Evolutionary conservation across 2,888 invertebrate genomes (phyloP).

Genomic region (Ennomos fuscantarius): DNA sequence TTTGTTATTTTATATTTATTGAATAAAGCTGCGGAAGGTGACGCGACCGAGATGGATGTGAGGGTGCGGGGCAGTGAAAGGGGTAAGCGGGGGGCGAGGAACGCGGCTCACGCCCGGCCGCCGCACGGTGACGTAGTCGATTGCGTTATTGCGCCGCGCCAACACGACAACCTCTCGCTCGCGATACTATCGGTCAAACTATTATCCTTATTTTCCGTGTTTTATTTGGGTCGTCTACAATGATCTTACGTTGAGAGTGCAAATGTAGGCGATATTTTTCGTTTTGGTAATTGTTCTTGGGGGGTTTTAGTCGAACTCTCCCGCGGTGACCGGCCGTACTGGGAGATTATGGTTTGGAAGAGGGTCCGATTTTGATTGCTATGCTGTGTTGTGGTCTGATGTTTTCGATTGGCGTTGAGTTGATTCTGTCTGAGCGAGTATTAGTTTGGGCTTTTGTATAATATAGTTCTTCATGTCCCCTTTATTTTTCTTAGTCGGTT

Average conservation of each 20-base stretch:
- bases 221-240: too few species aligned
- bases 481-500: conserved; percentile 7
- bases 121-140: too few species aligned
- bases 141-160: too few species aligned
- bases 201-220: too few species aligned
- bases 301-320: conserved; percentile 38
- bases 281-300: conserved; percentile 26
- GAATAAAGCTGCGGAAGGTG: too few species aligned
- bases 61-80: too few species aligned
- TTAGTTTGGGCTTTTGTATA: conserved; percentile 2
- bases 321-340: conserved; percentile 40
- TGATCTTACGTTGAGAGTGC: conserved; percentile 30
- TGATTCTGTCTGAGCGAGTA: background rate
- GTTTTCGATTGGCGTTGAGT: background rate
- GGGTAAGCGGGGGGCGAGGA: too few species aligned
- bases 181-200: too few species aligned
- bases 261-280: background rate
- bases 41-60: too few species aligned
- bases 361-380: conserved; percentile 15
- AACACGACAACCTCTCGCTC: too few species aligned
- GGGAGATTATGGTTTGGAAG: conserved; percentile 29
- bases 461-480: background rate
- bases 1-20: too few species aligned
- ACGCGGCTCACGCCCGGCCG: too few species aligned
- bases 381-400: conserved; percentile 5